Evolutionary conservation across 2,888 invertebrate species (phyloP).

Genomic region (Philhelius pedissequus): DNA sequence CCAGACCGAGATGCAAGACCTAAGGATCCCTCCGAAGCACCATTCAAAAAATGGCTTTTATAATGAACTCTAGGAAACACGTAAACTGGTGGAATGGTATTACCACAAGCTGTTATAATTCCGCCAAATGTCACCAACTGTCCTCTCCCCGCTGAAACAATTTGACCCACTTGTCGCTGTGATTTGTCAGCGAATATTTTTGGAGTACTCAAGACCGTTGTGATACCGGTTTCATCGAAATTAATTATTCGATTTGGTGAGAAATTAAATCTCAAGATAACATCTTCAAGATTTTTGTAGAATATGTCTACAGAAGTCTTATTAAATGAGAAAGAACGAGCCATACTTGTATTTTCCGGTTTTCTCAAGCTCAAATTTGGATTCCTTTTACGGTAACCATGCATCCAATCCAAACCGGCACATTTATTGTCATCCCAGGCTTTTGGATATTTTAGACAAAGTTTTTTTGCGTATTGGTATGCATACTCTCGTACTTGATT

Average conservation of each 20-base stretch:
- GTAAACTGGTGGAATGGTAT: slow-evolving; percentile 25
- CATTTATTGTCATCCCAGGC: no score
- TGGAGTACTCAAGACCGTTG: slow-evolving; percentile 4
- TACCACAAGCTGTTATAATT: slow-evolving; percentile 19
- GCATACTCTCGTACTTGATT: no score
- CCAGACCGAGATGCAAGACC: slow-evolving; percentile 24
- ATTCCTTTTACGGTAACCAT: background rate
- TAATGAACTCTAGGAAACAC: no score
- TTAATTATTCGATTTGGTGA: slow-evolving; percentile 11
- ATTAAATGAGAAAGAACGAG: slow-evolving; percentile 4
- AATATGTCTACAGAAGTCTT: slow-evolving; percentile 5
- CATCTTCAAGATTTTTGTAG: slow-evolving; percentile 18
- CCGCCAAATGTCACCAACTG: slow-evolving; percentile 19
- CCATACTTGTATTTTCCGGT: background rate
- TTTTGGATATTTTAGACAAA: no score
- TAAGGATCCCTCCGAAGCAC: slow-evolving; percentile 17
- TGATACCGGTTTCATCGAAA: slow-evolving; percentile 9
- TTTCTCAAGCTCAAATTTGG: background rate
- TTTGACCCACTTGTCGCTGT: slow-evolving; percentile 31
- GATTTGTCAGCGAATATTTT: background rate
- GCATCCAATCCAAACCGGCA: background rate
- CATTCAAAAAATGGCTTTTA: slow-evolving; percentile 32
- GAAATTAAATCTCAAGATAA: slow-evolving; percentile 13
- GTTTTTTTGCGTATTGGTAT: no score
- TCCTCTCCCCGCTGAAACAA: slow-evolving; percentile 10